Percentiles rank a stretch among this genome's conserved stretches.
Evolutionary conservation across 2,888 invertebrate genomes (phyloP).

Genomic region (Caradrina clavipalpis): DNA sequence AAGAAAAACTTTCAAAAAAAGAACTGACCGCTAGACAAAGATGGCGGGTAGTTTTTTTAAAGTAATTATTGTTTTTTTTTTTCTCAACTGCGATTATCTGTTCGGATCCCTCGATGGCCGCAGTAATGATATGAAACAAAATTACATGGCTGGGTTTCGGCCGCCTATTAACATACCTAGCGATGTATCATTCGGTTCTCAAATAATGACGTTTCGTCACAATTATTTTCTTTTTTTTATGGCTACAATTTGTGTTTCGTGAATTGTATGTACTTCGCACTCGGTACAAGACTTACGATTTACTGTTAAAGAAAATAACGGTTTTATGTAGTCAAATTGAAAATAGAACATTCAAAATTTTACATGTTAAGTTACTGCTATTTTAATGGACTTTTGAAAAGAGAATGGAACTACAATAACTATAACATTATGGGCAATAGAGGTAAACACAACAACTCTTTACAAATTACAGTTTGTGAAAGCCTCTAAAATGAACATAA

Average conservation of each 20-base stretch:
- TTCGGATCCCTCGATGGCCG: slow-evolving; percentile 76
- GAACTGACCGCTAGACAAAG: slow-evolving; percentile 77
- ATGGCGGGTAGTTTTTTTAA: slow-evolving; percentile 75
- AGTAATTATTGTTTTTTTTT: slow-evolving; percentile 79
- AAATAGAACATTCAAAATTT: not conserved
- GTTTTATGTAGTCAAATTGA: not conserved
- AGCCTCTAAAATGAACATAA: not conserved
- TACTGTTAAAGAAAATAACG: not conserved
- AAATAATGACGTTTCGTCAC: slow-evolving; percentile 70
- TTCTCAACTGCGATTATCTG: slow-evolving; percentile 84
- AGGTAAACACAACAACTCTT: too few relatives aligned
- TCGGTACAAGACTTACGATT: slow-evolving; percentile 4
- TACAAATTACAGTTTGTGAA: too few relatives aligned
- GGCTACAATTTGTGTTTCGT: slow-evolving; percentile 29
- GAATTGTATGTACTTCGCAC: slow-evolving; percentile 31
- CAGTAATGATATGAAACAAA: slow-evolving; percentile 87
- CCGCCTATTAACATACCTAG: slow-evolving; percentile 88
- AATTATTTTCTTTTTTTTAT: slow-evolving; percentile 50
- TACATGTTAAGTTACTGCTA: too few relatives aligned
- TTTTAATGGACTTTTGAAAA: not conserved
- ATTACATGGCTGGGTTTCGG: slow-evolving; percentile 84
- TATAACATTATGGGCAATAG: not conserved
- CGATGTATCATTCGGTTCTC: slow-evolving; percentile 80
- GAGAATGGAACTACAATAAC: not conserved
- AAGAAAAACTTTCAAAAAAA: slow-evolving; percentile 56